phyloP scores from a whole-genome alignment of 1,140 invertebrate genomes.

The Sycophila sp. region DNA sequence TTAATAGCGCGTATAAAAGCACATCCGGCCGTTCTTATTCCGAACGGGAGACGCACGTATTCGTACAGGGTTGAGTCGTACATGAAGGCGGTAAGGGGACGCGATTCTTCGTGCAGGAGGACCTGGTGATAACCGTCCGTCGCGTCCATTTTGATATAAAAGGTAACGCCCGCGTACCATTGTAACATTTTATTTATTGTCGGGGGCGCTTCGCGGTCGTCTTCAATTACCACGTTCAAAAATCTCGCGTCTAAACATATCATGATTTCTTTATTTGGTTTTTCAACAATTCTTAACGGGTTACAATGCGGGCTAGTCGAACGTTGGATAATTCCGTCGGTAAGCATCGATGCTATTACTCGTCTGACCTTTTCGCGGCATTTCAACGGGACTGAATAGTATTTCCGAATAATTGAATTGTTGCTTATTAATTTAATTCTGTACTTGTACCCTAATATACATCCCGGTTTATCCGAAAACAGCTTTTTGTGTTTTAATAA shows the following conservation, averaged over 20 bases:
- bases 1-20: slow-evolving; percentile 45
- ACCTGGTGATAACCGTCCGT: slow-evolving; percentile 55
- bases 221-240: slow-evolving; percentile 16
- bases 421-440: not conserved
- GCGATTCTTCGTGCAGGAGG: slow-evolving; percentile 42
- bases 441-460: not conserved
- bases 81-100: slow-evolving; percentile 52
- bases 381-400: slow-evolving; percentile 50
- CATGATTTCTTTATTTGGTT: slow-evolving; percentile 45
- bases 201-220: slow-evolving; percentile 31
- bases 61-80: slow-evolving; percentile 48
- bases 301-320: slow-evolving; percentile 27
- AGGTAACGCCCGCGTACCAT: slow-evolving; percentile 3
- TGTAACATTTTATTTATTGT: slow-evolving; percentile 24
- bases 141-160: slow-evolving; percentile 27
- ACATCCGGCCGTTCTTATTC: slow-evolving; percentile 52
- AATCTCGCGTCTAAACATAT: slow-evolving; percentile 51
- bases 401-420: not conserved
- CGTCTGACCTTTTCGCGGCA: slow-evolving; percentile 48
- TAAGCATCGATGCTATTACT: slow-evolving; percentile 30
- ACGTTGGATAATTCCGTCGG: not conserved
- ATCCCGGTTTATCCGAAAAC: not conserved
- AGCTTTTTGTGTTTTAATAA: not conserved
- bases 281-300: slow-evolving; percentile 48
- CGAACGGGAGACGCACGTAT: slow-evolving; percentile 52